Evolutionary conservation across 2,113 vertebrate genomes (phyloP).

Genomic region (Elaphurus davidianus): DNA sequence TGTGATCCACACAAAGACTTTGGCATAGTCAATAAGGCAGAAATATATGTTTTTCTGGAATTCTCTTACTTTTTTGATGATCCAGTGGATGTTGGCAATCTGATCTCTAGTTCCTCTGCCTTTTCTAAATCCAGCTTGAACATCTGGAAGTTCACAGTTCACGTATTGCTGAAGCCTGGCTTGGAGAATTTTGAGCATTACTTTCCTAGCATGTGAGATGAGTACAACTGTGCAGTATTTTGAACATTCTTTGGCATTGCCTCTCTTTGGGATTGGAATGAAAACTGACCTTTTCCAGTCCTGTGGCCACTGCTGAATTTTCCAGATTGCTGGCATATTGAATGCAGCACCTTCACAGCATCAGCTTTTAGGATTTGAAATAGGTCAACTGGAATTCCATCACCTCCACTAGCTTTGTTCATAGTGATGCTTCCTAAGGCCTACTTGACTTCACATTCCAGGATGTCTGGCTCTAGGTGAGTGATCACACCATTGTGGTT

Average conservation of each 20-base stretch:
- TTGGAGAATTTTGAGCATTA: not conserved
- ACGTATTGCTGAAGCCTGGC: not conserved
- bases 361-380: not conserved
- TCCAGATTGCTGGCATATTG: not conserved
- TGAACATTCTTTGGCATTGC: not conserved
- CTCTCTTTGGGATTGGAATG: not conserved
- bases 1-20: not conserved
- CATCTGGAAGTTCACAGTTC: not conserved
- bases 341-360: not conserved
- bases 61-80: not conserved
- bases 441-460: not conserved
- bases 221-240: rapidly evolving
- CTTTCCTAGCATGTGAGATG: not conserved
- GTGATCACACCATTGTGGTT: not conserved
- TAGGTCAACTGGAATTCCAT: not conserved
- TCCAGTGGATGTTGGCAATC: not conserved
- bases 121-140: not conserved
- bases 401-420: not conserved
- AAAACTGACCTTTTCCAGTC: not conserved
- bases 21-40: not conserved
- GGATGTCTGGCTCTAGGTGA: not conserved
- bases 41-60: not conserved
- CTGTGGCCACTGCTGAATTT: not conserved
- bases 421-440: not conserved
- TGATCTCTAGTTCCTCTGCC: not conserved